Base-by-base conservation (phyloP, 2,797 vertebrate species). In the Falco rusticolus region DNA sequence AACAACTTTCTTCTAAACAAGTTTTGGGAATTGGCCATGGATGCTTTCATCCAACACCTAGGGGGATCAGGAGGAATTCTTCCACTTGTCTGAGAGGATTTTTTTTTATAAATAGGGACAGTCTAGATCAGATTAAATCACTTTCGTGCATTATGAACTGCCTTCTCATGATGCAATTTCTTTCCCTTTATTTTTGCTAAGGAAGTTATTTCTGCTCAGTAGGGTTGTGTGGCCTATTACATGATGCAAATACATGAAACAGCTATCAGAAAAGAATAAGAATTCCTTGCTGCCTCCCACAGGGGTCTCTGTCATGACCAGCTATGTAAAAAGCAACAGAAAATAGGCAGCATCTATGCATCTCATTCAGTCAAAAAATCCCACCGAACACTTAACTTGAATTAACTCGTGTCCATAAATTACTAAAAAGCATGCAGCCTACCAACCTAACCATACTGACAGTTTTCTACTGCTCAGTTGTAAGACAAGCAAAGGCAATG, bases 201-300 rank as follows among this genome's bases (percentile, higher is more conserved):
- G 11, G 19, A 79, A 72, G 11, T 31, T 33, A 18, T 48, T 87
- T 56, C 51, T 66, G 19, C 34, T 56, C 22, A 57, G 34, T 48
- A 54, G 22, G 31, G 6, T 41, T 85, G 14, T 25, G 15, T 22
- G 53, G 48, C 31, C 13, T 64, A 13, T 26, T 65, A 48, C 13
- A 37, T 0, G 1, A 28, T 16, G 5, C 13, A 70, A n/a, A 66
- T 28, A 84, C 3, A 75, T 0, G 0, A 85, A 3, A 31, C 9
- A 66, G 29, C 16, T 48, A 41, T 29, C 78, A 72, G 81, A 57
- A n/a, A 61, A 72, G 12, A 10, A 11, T 85, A 69, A 78, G 31
- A 78, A 57, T 13, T 50, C 0, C 28, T 90, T 54, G 5, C 17
- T 69, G 6, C 48, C 18, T 45, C 16, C 15, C 34, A 51, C 10